Evolutionary conservation across 2,888 invertebrate species (phyloP).

Genomic region (Agrotis clavis): DNA sequence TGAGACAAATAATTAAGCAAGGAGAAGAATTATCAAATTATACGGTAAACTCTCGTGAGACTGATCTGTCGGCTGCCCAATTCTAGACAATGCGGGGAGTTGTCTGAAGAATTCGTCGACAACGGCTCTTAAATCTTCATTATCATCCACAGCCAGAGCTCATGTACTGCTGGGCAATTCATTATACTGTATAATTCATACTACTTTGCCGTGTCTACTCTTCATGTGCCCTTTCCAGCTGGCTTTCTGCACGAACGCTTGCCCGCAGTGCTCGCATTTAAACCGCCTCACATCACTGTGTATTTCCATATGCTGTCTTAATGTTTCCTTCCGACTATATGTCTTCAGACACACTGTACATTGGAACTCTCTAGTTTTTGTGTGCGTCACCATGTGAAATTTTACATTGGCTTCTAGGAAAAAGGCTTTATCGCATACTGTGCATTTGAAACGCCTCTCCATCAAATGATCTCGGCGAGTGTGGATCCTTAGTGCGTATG

Average conservation of each 20-base stretch:
- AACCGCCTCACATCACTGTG: slow-evolving; percentile 70
- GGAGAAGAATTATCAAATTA: background rate
- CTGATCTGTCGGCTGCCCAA: too few species aligned
- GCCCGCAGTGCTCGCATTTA: slow-evolving; percentile 66
- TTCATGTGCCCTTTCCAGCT: slow-evolving; percentile 72
- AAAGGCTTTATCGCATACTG: slow-evolving; percentile 52
- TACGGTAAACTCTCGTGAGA: too few species aligned
- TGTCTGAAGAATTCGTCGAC: too few species aligned
- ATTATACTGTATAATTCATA: slow-evolving; percentile 1
- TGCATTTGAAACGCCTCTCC: slow-evolving; percentile 61
- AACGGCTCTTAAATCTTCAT: too few species aligned
- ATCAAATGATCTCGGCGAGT: slow-evolving; percentile 77
- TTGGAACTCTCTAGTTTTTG: slow-evolving; percentile 73
- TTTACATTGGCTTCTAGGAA: slow-evolving; percentile 68
- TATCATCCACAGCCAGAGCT: too few species aligned
- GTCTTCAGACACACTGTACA: slow-evolving; percentile 80
- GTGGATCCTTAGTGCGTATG: slow-evolving; percentile 83
- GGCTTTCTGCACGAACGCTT: slow-evolving; percentile 75
- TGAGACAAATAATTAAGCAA: background rate
- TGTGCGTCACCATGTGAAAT: slow-evolving; percentile 72
- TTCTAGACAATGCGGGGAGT: too few species aligned
- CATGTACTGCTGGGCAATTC: background rate
- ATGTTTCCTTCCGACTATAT: slow-evolving; percentile 66
- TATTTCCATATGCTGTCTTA: slow-evolving; percentile 72
- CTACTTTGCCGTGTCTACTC: slow-evolving; percentile 30